Evolutionary conservation across 2,888 invertebrate genomes (phyloP).

Genomic region (Maniola hyperantus): DNA sequence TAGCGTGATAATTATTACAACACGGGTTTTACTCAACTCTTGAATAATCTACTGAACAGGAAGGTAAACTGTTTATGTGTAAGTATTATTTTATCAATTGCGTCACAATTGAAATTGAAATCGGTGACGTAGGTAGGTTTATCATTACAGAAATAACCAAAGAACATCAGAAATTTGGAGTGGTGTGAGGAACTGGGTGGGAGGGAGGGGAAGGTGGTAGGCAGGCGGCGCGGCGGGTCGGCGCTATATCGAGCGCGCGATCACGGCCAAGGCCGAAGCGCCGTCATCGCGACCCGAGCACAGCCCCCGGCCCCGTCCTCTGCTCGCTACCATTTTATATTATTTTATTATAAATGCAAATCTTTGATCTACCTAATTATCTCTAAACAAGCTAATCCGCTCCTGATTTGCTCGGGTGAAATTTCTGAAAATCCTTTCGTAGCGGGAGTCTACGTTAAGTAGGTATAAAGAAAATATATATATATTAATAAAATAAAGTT

Average conservation of each 20-base stretch:
- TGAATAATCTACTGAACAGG: constrained; percentile 17
- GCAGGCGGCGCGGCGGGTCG: constrained; percentile 52
- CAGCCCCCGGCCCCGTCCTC: constrained; percentile 34
- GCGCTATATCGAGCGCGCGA: constrained; percentile 80
- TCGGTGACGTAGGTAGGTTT: constrained; percentile 44
- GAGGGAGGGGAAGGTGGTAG: constrained; percentile 43
- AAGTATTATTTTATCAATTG: constrained; percentile 7
- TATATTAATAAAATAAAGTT: too few species aligned
- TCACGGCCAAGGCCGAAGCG: constrained; percentile 77
- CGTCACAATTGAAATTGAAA: constrained; percentile 38
- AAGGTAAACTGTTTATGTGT: constrained; percentile 12
- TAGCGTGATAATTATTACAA: constrained; percentile 1
- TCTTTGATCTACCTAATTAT: constrained; percentile 26
- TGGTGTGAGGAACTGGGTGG: constrained; percentile 48
- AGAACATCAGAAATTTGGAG: constrained; percentile 54
- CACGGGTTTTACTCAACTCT: constrained; percentile 19
- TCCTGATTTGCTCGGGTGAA: not conserved
- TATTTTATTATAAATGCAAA: constrained; percentile 29
- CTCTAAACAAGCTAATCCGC: not conserved
- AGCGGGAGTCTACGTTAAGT: too few species aligned
- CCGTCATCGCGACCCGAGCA: constrained; percentile 62
- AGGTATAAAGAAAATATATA: too few species aligned
- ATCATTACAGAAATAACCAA: constrained; percentile 54
- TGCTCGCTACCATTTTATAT: constrained; percentile 31
- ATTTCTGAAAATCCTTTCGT: too few species aligned